Evolutionary conservation across 2,797 vertebrate species (phyloP), one percentile per base, ranked within the genome.

Genomic region (Catamblyrhynchus diadema): DNA sequence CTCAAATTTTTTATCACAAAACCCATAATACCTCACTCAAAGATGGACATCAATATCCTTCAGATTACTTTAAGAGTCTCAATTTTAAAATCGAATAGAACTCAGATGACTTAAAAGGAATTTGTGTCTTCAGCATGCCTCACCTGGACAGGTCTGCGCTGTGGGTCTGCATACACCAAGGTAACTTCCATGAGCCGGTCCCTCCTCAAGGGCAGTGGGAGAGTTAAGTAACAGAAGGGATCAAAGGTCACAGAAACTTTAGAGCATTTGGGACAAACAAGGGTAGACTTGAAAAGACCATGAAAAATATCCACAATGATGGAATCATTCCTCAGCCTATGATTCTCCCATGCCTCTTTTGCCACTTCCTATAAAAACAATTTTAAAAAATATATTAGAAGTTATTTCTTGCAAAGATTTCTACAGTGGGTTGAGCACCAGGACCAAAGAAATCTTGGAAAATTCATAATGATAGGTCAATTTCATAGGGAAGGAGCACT

Each of bases 281-380:
- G 97, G 4, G 99, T 99, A 83, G 99, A 99, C 97, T 99, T 99
- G 97, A 99, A 99, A 94, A 99, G 99, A 86, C 99, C 99, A 27
- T 99, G 99, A 97, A 99, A 99, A 97, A 99, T 99, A 98, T 99
- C 99, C 94, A 99, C 99, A 83, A 99, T 99, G 96, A 99, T 99
- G 89, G 99, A 99, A 98, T 99, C 98, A 42, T 99, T 99, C 96
- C 99, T 98, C 97, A 99, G 99, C 93, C 99, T 97, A 92, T 99
- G 99, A 93, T 98, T 99, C 96, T 99, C 99, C 99, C 99, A 99
- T 24, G 99, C 99, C 95, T 99, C 99, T 97, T 99, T 99, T 12
- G 99, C 99, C 89, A 99, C 99, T 44, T 99, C 98, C 99, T 99
- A 95, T 5, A 81, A 95, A 78, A 99, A 97, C 39, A 86, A 22